Base-by-base conservation (phyloP, 2,888 invertebrate species). In the Sipha maydis region DNA sequence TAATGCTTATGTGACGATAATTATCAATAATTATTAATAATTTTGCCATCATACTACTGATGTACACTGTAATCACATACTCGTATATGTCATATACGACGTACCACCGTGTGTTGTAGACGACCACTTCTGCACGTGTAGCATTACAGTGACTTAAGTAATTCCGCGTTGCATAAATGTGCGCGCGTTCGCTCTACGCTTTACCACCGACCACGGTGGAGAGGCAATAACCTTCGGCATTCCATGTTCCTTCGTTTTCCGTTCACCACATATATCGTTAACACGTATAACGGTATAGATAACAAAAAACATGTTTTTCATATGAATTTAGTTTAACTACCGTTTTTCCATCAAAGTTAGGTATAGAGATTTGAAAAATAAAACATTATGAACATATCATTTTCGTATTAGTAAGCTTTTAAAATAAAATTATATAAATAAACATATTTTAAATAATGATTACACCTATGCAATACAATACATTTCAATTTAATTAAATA, bases 191-290 rank as follows among this genome's bases (percentile, higher is more conserved):
- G 7, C n/a, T 61, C 61, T 79, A 19, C 61, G 34, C 48, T 11
- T 56, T 41, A 31, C 83, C 75, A 14, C 14, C n/a, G 34, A 31
- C 28, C 56, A 38, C 9, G 7, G 71, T 31, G 73, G 61, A 75
- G 88, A 75, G 88, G 88, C 88, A 88, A 80, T 88, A 88, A 88
- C 88, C 88, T 88, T 88, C 88, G 56, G 80, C 73, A 88, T 80
- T 88, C 88, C 88, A 38, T 56, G 54, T 75, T 71, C 48, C 77
- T 28, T 69, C 38, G 54, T 83, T 83, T 83, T 34, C 77, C 85
- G 76, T 76, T 76, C 84, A 25, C 34, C 61, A 28, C 75, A 75
- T 75, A 83, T n/a, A 38, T 83, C 83, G 75, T 61, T 75, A 83
- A 75, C 75, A 31, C 77, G 48, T 77, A 48, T 85, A 67, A 76